Evolutionary conservation across 2,113 vertebrate genomes (phyloP), one percentile per base, ranked within the genome.

Genomic region (Oophaga pumilio): DNA sequence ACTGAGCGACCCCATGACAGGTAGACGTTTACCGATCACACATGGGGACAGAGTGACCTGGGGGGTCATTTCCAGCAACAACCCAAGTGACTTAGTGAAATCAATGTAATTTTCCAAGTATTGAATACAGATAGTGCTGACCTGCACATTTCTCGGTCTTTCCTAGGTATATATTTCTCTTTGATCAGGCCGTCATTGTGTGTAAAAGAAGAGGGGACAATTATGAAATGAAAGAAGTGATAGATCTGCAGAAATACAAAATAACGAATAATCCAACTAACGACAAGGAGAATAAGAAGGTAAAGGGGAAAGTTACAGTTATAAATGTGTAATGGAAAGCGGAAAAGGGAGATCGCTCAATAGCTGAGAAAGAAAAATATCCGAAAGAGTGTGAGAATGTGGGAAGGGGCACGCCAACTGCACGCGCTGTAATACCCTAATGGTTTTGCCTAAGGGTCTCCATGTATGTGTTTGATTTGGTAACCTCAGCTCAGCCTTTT

Each of bases 181-280:
- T 99, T 79, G 98, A 99, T 56, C 92, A 96, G 17, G 97, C 97
- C 0, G 97, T 99, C 76, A 99, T 99, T 22, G 96, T 99, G 11
- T 98, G 97, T 74, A 99, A 99, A 91, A 94, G 97, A 17, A 94
- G 97, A 90, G 98, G 97, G 15, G 97, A 99, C 91, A 97, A 96
- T 94, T 99, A 99, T 11, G 98, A 99, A 92, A 98, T 99, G 97
- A 99, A 98, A 89, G 98, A 99, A 89, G 96, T 98, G 88, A 97
- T 99, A 82, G 98, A 99, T 94, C 95, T 99, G 89, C 96, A 97
- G 89, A 96, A 96, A 90, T 99, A 98, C 92, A 99, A 98, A 93
- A 96, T 99, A 92, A 97, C 96, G 64, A 97, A 98, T 92, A 99
- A 99, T 87, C 97, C 97, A 53, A 97, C 96, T 11, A 97, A 97